These are phyloP conservation scores for Neoniphon sammara DNA, from an alignment of 2,797 vertebrate genomes.

Conservation along the genomic window DNA sequence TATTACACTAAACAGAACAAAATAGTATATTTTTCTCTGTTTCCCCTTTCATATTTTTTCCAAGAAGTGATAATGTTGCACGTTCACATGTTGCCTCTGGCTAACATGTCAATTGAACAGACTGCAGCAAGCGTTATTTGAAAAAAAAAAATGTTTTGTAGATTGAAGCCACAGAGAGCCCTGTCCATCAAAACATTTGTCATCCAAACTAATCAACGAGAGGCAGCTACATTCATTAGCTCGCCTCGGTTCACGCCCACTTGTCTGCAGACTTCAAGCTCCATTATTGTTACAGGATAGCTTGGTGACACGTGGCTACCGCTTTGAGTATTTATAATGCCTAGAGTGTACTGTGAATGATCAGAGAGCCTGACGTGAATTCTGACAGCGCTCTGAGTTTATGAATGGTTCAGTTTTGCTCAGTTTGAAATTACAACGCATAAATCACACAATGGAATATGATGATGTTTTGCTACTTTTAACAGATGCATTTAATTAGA, in stretches of 20 bases:
- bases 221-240: slow-evolving; percentile 59
- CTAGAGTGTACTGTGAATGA: slow-evolving; percentile 42
- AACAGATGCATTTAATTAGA: background rate
- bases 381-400: slow-evolving; percentile 31
- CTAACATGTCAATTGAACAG: background rate
- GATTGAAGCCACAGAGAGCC: slow-evolving; percentile 33
- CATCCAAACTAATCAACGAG: slow-evolving; percentile 49
- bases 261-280: slow-evolving; percentile 70
- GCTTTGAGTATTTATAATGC: slow-evolving; percentile 59
- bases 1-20: background rate
- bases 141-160: slow-evolving; percentile 28
- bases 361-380: slow-evolving; percentile 26
- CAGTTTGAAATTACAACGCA: background rate
- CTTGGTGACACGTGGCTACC: slow-evolving; percentile 57
- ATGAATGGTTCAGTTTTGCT: slow-evolving; percentile 21
- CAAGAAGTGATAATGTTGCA: background rate
- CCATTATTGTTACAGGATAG: slow-evolving; percentile 62
- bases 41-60: background rate
- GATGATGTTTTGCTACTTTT: background rate
- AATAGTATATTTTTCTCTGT: background rate
- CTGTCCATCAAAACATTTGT: slow-evolving; percentile 60
- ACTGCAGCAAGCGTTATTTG: slow-evolving; percentile 1
- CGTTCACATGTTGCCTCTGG: slow-evolving; percentile 22
- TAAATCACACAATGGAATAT: slow-evolving; percentile 6
- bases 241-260: slow-evolving; percentile 51